Evolutionary conservation across 1,140 invertebrate genomes (phyloP), one percentile per base, ranked within the genome.

Genomic region (Pantala flavescens): DNA sequence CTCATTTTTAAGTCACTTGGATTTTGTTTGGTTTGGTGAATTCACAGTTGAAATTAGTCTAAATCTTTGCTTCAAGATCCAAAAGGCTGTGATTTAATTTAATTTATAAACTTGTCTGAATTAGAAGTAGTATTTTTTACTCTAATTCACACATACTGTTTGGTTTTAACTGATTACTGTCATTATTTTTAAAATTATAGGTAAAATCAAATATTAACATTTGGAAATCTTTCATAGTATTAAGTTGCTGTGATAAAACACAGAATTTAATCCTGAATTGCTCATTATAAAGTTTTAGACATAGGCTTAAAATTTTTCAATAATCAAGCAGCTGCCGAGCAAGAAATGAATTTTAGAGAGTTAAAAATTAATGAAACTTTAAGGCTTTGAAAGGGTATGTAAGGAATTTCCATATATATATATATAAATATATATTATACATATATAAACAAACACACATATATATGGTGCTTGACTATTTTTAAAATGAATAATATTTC

Each of bases 51-150:
- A 63, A 63, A 63, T 19, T 3, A 63, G 49, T 63, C 49, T 63
- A 21, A 63, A 63, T 63, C 49, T 19, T 7, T 63, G 49, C 49
- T 63, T 63, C 49, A 63, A 63, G 49, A 63, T 63, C 49, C 49
- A 63, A 63, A 63, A 63, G 49, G 49, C 49, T 63, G 49, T 63
- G 49, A 63, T 63, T 63, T 63, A 36, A 63, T 63, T 63, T 63
- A 63, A 63, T 63, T 63, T 63, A 63, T 63, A 16, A 63, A 63
- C n/a, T 63, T 63, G 28, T 63, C 49, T 63, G 28, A 63, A 63
- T 63, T 63, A 63, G 49, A 19, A 19, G n/a, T 63, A 63, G 49
- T 21, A 63, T 63, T 63, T 36, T 63, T 63, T 63, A 63, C 49
- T 63, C 49, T 21, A 63, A 63, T 16, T 63, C n/a, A 63, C 49